Conservation (phyloP, 2,888 invertebrate species). For the Hirudinaria manillensis region DNA sequence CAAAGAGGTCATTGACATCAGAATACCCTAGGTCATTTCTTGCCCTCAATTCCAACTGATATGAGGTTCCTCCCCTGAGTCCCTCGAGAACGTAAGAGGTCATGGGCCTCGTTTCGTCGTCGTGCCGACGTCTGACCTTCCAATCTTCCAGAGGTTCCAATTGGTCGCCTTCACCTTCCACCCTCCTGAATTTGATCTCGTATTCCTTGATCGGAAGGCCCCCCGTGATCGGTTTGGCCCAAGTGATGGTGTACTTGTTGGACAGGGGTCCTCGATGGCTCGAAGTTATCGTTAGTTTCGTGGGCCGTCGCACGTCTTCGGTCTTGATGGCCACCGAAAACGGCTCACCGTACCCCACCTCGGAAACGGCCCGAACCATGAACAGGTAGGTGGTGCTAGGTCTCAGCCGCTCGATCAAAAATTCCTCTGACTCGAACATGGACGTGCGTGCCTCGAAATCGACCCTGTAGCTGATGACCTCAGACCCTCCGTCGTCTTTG, state of each 20-base stretch:
- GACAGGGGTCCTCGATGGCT: conserved; percentile 5
- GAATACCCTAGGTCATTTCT: conserved; percentile 39
- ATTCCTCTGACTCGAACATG: conserved; percentile 31
- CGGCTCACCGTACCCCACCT: conserved; percentile 36
- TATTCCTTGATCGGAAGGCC: conserved; percentile 42
- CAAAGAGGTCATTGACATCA: conserved; percentile 32
- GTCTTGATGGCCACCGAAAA: conserved; percentile 31
- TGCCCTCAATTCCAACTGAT: conserved; percentile 37
- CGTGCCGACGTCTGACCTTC: conserved; percentile 30
- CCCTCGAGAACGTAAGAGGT: conserved; percentile 34
- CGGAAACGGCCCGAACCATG: conserved; percentile 36
- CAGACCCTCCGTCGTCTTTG: conserved; percentile 37
- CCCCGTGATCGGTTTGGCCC: conserved; percentile 42
- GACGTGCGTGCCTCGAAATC: conserved; percentile 33
- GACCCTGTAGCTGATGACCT: conserved; percentile 37
- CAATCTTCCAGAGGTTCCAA: conserved; percentile 36
- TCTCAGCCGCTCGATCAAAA: conserved; percentile 36
- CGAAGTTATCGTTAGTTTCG: conserved; percentile 27
- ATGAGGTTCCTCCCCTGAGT: conserved; percentile 33
- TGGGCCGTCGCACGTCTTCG: conserved; percentile 32
- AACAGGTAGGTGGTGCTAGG: conserved; percentile 38
- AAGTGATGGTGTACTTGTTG: conserved; percentile 38
- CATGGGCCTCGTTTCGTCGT: conserved; percentile 34
- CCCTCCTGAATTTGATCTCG: conserved; percentile 40
- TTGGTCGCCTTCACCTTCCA: conserved; percentile 28